Percentiles rank a stretch among this genome's conserved stretches.
These are phyloP conservation scores for Neoarius graeffei DNA, from an alignment of 2,113 vertebrate species.

Conservation along the genomic window DNA sequence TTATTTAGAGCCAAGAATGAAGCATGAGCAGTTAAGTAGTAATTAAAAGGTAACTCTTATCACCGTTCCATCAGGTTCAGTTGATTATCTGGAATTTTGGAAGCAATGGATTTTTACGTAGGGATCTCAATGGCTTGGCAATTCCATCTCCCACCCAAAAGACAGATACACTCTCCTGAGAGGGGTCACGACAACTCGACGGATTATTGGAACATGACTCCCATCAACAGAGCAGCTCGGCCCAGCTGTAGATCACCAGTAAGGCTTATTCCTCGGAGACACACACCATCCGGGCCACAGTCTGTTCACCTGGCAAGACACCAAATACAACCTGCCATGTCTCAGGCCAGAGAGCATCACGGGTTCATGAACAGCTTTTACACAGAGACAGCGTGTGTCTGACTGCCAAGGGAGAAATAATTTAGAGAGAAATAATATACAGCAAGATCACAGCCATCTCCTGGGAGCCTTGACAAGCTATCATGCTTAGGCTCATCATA, in stretches of 20 bases:
- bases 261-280: background rate
- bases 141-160: background rate
- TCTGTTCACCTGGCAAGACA: constrained; percentile 27
- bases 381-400: background rate
- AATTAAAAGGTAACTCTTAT: background rate
- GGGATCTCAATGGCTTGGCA: background rate
- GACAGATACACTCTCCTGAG: background rate
- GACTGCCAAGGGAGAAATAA: constrained; percentile 9
- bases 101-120: background rate
- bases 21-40: background rate
- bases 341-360: constrained; percentile 13
- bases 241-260: constrained; percentile 2
- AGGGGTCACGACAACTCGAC: background rate
- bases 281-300: constrained; percentile 23
- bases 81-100: background rate
- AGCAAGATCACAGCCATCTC: no score
- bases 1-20: background rate
- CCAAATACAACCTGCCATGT: constrained; percentile 18
- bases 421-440: background rate
- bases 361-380: background rate
- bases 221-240: background rate
- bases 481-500: background rate
- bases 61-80: background rate
- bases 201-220: constrained; percentile 18
- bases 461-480: background rate